These are phyloP conservation scores for Elegia similella DNA, from an alignment of 2,888 invertebrate species.

Conservation along the genomic window DNA sequence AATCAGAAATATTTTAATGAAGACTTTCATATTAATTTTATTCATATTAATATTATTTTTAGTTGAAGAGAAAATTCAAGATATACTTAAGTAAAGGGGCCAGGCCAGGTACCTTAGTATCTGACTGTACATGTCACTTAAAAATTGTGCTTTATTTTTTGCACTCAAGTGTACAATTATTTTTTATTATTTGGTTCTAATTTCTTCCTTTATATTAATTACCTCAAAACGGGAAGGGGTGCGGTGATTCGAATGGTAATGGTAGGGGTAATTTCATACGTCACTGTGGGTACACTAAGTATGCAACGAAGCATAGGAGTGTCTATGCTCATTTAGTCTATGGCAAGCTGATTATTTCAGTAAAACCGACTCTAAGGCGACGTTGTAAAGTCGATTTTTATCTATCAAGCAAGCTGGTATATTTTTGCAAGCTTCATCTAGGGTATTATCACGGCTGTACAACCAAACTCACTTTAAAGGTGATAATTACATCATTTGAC, in stretches of 20 bases:
- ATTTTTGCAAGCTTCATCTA: slow-evolving; percentile 6
- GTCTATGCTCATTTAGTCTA: slow-evolving; percentile 54
- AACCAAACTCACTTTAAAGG: slow-evolving; percentile 2
- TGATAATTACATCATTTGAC: neutral
- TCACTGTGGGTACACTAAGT: slow-evolving; percentile 57
- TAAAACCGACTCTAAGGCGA: slow-evolving; percentile 15
- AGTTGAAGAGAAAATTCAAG: no score
- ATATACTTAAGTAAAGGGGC: no score
- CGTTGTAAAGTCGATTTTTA: slow-evolving; percentile 20
- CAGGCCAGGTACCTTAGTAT: no score
- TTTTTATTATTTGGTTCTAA: slow-evolving; percentile 40
- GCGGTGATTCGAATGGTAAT: slow-evolving; percentile 45
- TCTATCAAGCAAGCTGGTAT: slow-evolving; percentile 19
- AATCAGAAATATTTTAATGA: no score
- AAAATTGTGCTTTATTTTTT: no score
- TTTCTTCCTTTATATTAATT: slow-evolving; percentile 33
- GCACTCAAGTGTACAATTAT: no score
- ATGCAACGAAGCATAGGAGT: slow-evolving; percentile 58
- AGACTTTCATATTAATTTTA: no score
- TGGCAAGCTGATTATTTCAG: slow-evolving; percentile 11
- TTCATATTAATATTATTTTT: no score
- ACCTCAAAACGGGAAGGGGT: slow-evolving; percentile 37
- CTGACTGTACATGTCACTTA: no score
- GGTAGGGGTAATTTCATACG: slow-evolving; percentile 39
- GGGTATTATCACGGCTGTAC: slow-evolving; percentile 1